Percentiles rank a stretch among this genome's conserved stretches.
These are phyloP conservation scores for Meleagris gallopavo DNA, from an alignment of 2,113 vertebrate genomes.

Conservation along the genomic window DNA sequence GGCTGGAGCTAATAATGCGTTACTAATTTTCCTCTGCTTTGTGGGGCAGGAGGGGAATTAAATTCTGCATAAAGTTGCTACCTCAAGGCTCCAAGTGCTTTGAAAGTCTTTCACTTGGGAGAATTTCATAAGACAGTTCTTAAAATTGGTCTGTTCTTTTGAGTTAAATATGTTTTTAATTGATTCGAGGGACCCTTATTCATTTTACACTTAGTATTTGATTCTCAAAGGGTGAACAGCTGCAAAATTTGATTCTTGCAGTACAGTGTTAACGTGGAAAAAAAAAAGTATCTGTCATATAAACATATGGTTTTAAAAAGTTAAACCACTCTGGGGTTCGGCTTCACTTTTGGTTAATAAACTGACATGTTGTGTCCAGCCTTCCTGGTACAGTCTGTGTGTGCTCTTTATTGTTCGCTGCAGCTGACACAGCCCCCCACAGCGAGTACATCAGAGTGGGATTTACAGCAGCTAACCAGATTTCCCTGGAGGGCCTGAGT, in stretches of 20 bases:
- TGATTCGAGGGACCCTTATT: constrained; percentile 64
- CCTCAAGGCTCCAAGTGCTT: constrained; percentile 85
- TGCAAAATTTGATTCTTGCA: constrained; percentile 69
- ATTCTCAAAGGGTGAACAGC: constrained; percentile 73
- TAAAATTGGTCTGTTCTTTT: constrained; percentile 70
- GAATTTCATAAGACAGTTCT: constrained; percentile 70
- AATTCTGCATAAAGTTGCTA: constrained; percentile 84
- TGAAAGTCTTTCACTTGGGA: constrained; percentile 77
- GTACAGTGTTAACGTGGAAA: constrained; percentile 59
- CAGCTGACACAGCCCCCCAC: neutral
- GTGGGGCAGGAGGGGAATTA: constrained; percentile 68
- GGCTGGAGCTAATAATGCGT: constrained; percentile 67
- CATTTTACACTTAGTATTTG: constrained; percentile 72
- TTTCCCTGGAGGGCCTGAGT: neutral
- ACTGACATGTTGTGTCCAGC: constrained; percentile 76
- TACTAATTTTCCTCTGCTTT: constrained; percentile 73
- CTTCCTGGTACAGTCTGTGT: constrained; percentile 57
- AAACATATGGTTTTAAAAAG: constrained; percentile 65
- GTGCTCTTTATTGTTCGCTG: constrained; percentile 45
- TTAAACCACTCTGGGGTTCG: constrained; percentile 69
- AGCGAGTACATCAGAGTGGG: neutral
- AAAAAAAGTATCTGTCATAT: constrained; percentile 62
- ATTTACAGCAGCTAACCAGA: neutral
- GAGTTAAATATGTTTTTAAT: constrained; percentile 35
- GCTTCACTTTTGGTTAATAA: constrained; percentile 81